Percentiles rank a stretch among this genome's conserved stretches.
phyloP scores from a whole-genome alignment of 2,797 vertebrate genomes.

The Lacerta agilis region DNA sequence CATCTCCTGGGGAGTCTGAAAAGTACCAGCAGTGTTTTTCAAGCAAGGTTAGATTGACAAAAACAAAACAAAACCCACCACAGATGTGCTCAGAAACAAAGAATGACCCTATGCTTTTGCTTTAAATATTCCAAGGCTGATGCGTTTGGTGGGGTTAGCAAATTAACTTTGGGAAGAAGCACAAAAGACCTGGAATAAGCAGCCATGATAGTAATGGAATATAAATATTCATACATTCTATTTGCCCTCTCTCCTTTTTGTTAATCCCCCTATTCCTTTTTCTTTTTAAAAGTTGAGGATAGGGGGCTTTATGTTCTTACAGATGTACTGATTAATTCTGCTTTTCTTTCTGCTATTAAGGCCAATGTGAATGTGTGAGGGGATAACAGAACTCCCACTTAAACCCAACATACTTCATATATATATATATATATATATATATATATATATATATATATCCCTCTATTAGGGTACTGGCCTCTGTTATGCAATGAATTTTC shows the following conservation, averaged over 20 bases:
- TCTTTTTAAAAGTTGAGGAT: neutral
- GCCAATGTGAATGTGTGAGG: neutral
- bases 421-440: too few species aligned
- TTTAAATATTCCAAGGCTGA: neutral
- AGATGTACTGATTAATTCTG: neutral
- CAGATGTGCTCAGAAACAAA: neutral
- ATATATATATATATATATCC: too few species aligned
- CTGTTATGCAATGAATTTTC: neutral
- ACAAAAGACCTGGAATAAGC: neutral
- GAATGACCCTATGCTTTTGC: neutral
- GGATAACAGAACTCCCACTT: neutral
- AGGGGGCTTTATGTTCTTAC: neutral
- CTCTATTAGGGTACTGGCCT: neutral
- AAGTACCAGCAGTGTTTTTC: neutral
- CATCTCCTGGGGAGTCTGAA: neutral
- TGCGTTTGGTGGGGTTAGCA: neutral
- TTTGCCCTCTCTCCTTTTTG: neutral
- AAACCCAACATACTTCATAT: neutral
- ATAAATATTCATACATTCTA: neutral
- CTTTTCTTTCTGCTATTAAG: neutral
- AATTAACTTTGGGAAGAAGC: neutral
- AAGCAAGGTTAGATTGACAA: constrained; percentile 7
- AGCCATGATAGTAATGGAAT: neutral
- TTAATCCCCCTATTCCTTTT: neutral
- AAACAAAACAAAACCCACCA: neutral